These are phyloP conservation scores for Bagarius yarrelli DNA, from an alignment of 2,113 vertebrate genomes.

Conservation along the genomic window DNA sequence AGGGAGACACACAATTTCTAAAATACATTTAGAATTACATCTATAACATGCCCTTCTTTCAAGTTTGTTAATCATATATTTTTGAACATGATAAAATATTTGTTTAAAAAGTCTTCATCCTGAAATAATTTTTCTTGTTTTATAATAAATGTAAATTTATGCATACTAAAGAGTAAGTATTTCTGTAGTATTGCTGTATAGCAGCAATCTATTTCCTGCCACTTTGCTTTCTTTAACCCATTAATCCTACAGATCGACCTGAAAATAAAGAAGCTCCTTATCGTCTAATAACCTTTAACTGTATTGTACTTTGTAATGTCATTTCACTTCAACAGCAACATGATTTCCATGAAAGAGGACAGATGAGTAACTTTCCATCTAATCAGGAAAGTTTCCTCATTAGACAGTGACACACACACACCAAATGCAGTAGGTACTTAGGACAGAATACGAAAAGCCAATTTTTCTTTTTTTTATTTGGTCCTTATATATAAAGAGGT, in stretches of 20 bases:
- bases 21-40: too few species aligned
- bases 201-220: too few species aligned
- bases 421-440: neutral
- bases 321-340: slow-evolving; percentile 90
- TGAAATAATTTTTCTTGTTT: too few species aligned
- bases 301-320: neutral
- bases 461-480: neutral
- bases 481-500: neutral
- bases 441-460: neutral
- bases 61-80: too few species aligned
- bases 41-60: too few species aligned
- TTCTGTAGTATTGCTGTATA: too few species aligned
- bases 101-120: too few species aligned
- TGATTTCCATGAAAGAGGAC: slow-evolving; percentile 95
- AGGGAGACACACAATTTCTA: too few species aligned
- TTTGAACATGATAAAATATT: too few species aligned
- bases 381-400: slow-evolving; percentile 80
- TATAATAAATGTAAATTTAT: too few species aligned
- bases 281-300: neutral
- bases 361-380: slow-evolving; percentile 89
- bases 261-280: neutral
- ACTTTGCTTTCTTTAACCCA: neutral
- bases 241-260: too few species aligned
- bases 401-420: slow-evolving; percentile 70
- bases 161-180: too few species aligned